Base-by-base conservation (phyloP, 2,888 invertebrate species). In the Dioctria linearis region DNA sequence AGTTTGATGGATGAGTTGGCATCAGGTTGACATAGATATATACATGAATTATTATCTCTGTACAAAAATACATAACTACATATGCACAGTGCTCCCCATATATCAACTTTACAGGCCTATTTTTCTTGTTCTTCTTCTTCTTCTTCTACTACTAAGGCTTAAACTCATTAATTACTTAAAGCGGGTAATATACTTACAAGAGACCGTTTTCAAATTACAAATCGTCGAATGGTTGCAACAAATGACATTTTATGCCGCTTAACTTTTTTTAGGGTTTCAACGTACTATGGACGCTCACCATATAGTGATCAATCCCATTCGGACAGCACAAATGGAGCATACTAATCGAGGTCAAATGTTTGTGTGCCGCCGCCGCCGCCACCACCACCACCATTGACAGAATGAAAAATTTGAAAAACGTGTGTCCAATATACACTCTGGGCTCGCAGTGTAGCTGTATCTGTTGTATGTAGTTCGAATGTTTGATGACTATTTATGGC, bases 291-390 rank as follows among this genome's bases (percentile, higher is more conserved):
- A 42, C 43, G 66, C 40, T 42, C 66, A 42, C 40, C 66, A 43
- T 42, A 67, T n/a, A 73, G 57, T 73, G 73, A 54, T 42, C 54
- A 57, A 57, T 25, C 25, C 25, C 25, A 25, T 54, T 73, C 43
- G 57, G 57, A 73, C 37, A 54, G 40, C 9, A 25, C 25, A 73
- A 73, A 54, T 57, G 42, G 59, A 73, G 59, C 57, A 42, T 13
- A 73, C 73, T 73, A 73, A 73, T 73, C 73, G 73, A 73, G 73
- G 73, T 59, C 73, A 73, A 73, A 73, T 73, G 73, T 43, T 59
- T 59, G 42, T 57, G 43, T 73, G 61, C 39, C 39, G 25, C 61
- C 11, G 61, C 25, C 25, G 2, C 25, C 25, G 2, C 25, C 25
- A 25, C 25, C 25, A 25, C 25, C 25, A 25, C 25, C 25, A 25